These are phyloP conservation scores for Erythrolamprus reginae DNA, from an alignment of 2,113 vertebrate species.

Conservation along the genomic window DNA sequence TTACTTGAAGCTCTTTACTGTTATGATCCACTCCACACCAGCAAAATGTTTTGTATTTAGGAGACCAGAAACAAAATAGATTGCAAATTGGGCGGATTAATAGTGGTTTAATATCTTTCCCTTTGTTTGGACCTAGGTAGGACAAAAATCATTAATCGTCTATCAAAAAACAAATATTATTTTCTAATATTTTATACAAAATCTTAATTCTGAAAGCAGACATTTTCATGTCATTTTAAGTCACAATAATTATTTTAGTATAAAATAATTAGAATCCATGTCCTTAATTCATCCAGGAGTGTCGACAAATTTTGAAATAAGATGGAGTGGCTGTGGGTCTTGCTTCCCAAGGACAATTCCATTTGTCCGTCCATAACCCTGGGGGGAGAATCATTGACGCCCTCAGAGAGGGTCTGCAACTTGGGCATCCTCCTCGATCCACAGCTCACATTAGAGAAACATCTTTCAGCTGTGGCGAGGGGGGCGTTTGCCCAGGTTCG, in stretches of 20 bases:
- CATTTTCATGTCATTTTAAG: not conserved
- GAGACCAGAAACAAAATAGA: constrained; percentile 76
- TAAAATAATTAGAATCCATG: not conserved
- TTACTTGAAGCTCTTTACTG: constrained; percentile 56
- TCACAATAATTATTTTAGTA: not conserved
- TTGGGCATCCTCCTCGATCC: too few species aligned
- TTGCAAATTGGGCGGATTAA: constrained; percentile 75
- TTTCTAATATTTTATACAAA: not conserved
- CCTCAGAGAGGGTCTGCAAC: too few species aligned
- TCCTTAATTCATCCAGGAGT: not conserved
- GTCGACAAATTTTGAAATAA: not conserved
- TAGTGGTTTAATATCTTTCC: constrained; percentile 68
- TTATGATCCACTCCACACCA: constrained; percentile 72
- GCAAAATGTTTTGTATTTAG: constrained; percentile 66
- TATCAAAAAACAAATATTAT: not conserved
- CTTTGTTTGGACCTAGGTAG: constrained; percentile 65
- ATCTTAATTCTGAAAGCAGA: not conserved
- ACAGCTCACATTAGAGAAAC: too few species aligned
- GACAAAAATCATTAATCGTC: not conserved
- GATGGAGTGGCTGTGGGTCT: too few species aligned
- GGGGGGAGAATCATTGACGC: too few species aligned
- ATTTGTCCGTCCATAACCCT: too few species aligned
- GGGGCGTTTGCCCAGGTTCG: too few species aligned
- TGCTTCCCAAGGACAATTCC: too few species aligned
- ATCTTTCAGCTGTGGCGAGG: too few species aligned